These are phyloP conservation scores for Formica exsecta DNA, from an alignment of 1,140 invertebrate species.

Conservation along the genomic window DNA sequence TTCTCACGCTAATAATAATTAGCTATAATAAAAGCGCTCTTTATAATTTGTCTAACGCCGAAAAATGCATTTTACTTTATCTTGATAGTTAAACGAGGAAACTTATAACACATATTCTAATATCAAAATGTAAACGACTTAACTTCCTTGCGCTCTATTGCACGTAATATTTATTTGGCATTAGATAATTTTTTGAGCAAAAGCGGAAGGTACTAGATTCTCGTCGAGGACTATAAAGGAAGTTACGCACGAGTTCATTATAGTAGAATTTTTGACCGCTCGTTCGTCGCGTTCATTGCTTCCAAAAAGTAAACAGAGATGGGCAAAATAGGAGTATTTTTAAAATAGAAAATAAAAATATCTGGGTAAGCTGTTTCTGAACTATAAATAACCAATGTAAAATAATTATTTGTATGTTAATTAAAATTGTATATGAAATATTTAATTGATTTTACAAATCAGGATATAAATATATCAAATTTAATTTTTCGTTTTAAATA, in stretches of 20 bases:
- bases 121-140: slow-evolving; percentile 47
- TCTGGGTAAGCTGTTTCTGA: too few species aligned
- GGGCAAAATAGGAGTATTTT: too few species aligned
- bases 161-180: slow-evolving; percentile 48
- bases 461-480: too few species aligned
- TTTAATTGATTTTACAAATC: too few species aligned
- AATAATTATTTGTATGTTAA: too few species aligned
- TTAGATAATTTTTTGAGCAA: slow-evolving; percentile 69
- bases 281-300: slow-evolving; percentile 28
- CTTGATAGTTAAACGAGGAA: slow-evolving; percentile 8
- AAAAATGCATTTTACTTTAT: slow-evolving; percentile 4
- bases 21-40: not conserved
- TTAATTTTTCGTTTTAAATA: too few species aligned
- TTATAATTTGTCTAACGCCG: not conserved
- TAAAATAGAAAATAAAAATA: too few species aligned
- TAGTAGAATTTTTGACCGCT: slow-evolving; percentile 40
- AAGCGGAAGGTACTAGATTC: slow-evolving; percentile 71
- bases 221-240: slow-evolving; percentile 49
- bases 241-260: slow-evolving; percentile 41
- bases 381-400: too few species aligned
- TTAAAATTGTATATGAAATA: too few species aligned
- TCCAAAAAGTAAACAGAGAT: not conserved
- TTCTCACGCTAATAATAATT: not conserved
- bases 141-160: slow-evolving; percentile 38
- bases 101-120: slow-evolving; percentile 34